Evolutionary conservation across 2,888 invertebrate genomes (phyloP).

Genomic region (Chrysina gloriosa): DNA sequence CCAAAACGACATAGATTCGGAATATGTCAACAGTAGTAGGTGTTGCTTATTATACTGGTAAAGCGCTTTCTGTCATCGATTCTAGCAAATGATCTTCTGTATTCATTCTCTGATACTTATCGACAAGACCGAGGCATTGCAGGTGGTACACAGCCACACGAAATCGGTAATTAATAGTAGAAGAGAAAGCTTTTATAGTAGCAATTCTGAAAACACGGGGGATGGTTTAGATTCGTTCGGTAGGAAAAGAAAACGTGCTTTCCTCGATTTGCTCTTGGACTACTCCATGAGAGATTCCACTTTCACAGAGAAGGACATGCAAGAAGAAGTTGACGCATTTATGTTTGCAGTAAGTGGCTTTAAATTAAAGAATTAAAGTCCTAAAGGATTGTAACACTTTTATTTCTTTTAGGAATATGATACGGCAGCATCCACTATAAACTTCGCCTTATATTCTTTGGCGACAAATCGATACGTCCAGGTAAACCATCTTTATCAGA

Average conservation of each 20-base stretch:
- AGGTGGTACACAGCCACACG: constrained; percentile 68
- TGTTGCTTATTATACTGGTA: constrained; percentile 51
- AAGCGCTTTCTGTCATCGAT: constrained; percentile 61
- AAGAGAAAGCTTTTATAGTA: constrained; percentile 48
- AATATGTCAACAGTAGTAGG: constrained; percentile 78
- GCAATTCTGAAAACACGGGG: not conserved
- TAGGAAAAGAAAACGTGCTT: constrained; percentile 40
- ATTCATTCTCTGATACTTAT: constrained; percentile 69
- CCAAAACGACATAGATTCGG: constrained; percentile 74
- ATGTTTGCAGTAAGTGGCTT: constrained; percentile 70
- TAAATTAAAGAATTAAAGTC: not conserved
- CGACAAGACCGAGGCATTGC: constrained; percentile 66
- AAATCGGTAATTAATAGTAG: constrained; percentile 69
- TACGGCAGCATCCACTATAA: constrained; percentile 61
- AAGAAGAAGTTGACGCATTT: constrained; percentile 76
- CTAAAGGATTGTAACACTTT: constrained; percentile 48
- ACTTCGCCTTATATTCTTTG: constrained; percentile 61
- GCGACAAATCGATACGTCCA: constrained; percentile 61
- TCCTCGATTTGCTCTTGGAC: constrained; percentile 46
- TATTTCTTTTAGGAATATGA: constrained; percentile 58
- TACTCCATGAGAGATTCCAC: constrained; percentile 61
- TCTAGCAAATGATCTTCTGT: constrained; percentile 65
- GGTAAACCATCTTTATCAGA: constrained; percentile 35
- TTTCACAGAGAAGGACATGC: constrained; percentile 69
- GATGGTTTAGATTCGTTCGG: constrained; percentile 19